Evolutionary conservation across 2,797 vertebrate genomes (phyloP), one percentile per base, ranked within the genome.

Genomic region (Scarus forsteni): DNA sequence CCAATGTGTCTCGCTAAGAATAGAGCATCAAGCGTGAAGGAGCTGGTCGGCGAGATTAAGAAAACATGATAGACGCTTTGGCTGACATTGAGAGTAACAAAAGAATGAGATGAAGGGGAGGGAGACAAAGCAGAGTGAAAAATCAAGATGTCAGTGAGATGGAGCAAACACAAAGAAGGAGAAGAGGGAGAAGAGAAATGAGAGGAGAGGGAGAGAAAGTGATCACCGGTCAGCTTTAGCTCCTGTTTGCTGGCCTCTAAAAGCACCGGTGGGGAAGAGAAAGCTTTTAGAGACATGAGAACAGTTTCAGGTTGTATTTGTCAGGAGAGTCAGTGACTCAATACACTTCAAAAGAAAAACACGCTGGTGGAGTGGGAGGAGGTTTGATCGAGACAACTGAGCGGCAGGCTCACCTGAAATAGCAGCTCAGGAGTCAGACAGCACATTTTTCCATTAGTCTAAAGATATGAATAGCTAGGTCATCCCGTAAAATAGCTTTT

Each of bases 1-100:
- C 39, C 65, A 54, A 39, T 83, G 68, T 13, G 62, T 70, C 66
- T 79, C 39, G 58, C 79, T 79, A 83, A 85, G 73, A 86, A 86
- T 72, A 87, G 72, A 75, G 64, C 27, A 36, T 3, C 4, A 57
- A 74, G 51, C 62, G 19, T 3, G 19, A 45, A 77, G 60, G 49
- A 68, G 76, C 57, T n/a, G n/a, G 60, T 65, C 65, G 67, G 67
- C 3, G 43, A 69, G 70, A 79, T 78, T 56, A 71, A 66, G 66
- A 75, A 83, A 87, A 85, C 64, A 51, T 42, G 81, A 86, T 66
- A 82, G 66, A 72, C 14, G 11, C 44, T 66, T 40, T 15, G 56
- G 61, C 71, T 53, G 66, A 85, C 66, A 84, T 66, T 69, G 75
- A 84, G 71, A 75, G 19, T 46, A 46, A 58, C 64, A 70, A 56